Evolutionary conservation across 2,113 vertebrate genomes (phyloP), one percentile per base, ranked within the genome.

Genomic region (Oreotrochilus melanogaster): DNA sequence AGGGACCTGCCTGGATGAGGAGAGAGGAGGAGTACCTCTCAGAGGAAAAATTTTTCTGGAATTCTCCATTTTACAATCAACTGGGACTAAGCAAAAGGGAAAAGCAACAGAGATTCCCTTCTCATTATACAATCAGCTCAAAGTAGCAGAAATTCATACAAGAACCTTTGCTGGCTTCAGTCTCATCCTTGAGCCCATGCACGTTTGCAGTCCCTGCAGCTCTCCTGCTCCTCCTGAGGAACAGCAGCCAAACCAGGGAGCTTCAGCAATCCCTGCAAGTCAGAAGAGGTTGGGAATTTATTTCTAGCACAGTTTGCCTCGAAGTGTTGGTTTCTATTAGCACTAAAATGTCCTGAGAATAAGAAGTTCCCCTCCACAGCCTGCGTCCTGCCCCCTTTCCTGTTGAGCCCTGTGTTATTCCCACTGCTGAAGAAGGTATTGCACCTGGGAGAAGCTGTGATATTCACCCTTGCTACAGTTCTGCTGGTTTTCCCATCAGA

Each of bases 131-230:
- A 2, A 71, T 31, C 73, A 31, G 35, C 37, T 78, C 60, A 61
- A 72, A 71, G 70, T 1, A 87, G 69, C 43, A 48, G 70, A 89
- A 86, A 72, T 78, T 72, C 73, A 58, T 39, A 16, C 2, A 48
- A 89, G 57, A 82, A 89, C 37, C 51, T 78, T 57, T 88, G 78
- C 57, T 92, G 92, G 43, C 48, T 95, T 39, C 73, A 27, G 67
- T 35, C 6, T 4, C 50, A 18, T 47, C 64, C 69, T 62, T 2
- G 28, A 60, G 73, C 65, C 11, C 4, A 0, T 1, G 17, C 72
- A 48, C 2, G 1, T 69, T 53, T 57, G 65, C 42, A 31, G 78
- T n/a, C n/a, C 66, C 53, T 0, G 6, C 1, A 27, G 62, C 47
- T 31, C 54, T 78, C 72, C 83, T 14, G 39, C 30, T 72, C 35